Evolutionary conservation across 2,888 invertebrate species (phyloP).

Genomic region (Lymantria monacha): DNA sequence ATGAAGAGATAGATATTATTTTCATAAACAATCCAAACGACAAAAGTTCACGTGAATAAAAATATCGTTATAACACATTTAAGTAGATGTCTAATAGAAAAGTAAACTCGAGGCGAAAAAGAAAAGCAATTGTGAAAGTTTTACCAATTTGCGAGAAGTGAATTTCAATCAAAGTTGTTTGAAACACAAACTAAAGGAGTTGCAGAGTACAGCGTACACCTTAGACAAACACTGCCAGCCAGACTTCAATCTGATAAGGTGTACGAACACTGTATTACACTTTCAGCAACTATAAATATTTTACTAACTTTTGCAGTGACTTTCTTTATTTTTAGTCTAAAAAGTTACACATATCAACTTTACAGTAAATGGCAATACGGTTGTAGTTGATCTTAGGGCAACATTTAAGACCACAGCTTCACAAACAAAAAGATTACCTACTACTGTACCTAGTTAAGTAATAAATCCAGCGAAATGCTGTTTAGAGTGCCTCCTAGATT

Average conservation of each 20-base stretch:
- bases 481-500: too few species aligned
- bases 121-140: conserved; percentile 73
- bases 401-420: too few species aligned
- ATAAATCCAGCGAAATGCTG: too few species aligned
- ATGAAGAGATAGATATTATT: too few species aligned
- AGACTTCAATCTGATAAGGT: conserved; percentile 32
- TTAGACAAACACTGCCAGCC: conserved; percentile 48
- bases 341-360: too few species aligned
- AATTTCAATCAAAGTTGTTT: conserved; percentile 68
- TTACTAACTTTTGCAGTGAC: background rate
- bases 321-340: background rate
- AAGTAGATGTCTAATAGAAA: conserved; percentile 24
- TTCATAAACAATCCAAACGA: too few species aligned
- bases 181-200: conserved; percentile 65
- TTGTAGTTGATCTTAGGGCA: too few species aligned
- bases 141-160: conserved; percentile 71
- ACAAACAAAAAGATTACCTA: too few species aligned
- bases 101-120: conserved; percentile 42
- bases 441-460: too few species aligned
- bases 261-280: conserved; percentile 4
- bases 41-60: background rate
- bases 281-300: background rate
- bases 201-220: conserved; percentile 41
- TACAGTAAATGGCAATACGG: too few species aligned
- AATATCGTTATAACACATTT: conserved; percentile 13